Evolutionary conservation across 1,140 invertebrate species (phyloP).

Genomic region (Wiebesia pumilae): DNA sequence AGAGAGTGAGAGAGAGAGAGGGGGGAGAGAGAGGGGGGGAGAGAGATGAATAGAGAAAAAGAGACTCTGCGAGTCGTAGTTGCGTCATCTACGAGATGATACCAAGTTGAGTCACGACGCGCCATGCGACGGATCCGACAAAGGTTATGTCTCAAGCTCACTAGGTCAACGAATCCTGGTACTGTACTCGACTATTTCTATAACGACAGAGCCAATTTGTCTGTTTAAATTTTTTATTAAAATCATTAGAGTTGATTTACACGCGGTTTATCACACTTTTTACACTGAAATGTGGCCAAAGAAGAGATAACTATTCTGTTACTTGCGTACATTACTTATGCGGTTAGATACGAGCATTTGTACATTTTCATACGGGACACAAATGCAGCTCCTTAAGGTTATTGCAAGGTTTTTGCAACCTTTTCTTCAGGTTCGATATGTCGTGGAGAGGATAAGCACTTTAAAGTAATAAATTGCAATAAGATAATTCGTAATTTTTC

Average conservation of each 20-base stretch:
- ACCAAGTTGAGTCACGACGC: constrained; percentile 63
- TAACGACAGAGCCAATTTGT: neutral
- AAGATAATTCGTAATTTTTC: no score
- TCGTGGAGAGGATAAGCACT: no score
- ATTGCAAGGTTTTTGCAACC: no score
- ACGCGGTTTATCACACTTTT: neutral
- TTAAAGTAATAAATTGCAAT: no score
- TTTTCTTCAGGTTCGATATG: no score
- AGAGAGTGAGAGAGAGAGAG: neutral
- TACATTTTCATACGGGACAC: no score
- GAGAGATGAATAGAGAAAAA: neutral
- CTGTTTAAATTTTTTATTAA: neutral
- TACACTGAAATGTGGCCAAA: no score
- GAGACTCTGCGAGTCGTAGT: constrained; percentile 48
- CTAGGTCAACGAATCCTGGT: constrained; percentile 65
- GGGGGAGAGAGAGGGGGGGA: neutral
- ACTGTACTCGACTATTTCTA: neutral
- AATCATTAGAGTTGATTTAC: neutral
- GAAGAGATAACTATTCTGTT: no score
- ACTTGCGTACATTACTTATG: no score
- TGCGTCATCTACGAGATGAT: constrained; percentile 67
- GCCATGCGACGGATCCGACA: constrained; percentile 58
- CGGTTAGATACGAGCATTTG: no score
- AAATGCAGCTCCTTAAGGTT: no score
- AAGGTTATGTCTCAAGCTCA: constrained; percentile 75